phyloP scores from a whole-genome alignment of 2,113 vertebrate genomes.

The Natator depressus region DNA sequence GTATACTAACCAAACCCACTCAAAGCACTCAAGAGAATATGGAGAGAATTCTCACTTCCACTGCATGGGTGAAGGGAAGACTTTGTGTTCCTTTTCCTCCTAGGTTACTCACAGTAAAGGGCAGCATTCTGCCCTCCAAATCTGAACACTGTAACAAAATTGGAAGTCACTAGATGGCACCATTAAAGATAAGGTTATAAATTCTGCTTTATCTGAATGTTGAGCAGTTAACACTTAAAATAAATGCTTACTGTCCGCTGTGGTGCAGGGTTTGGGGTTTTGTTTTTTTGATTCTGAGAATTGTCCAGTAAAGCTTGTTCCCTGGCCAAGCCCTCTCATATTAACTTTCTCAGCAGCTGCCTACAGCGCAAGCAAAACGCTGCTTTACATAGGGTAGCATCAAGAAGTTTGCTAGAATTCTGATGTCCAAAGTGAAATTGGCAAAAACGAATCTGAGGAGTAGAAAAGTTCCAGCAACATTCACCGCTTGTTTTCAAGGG shows the following conservation, averaged over 20 bases:
- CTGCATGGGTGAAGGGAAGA: conserved; percentile 10
- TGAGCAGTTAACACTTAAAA: not conserved
- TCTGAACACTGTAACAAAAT: not conserved
- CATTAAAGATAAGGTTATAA: not conserved
- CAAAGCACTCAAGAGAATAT: conserved; percentile 39
- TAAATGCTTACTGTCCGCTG: not conserved
- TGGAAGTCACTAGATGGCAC: not conserved
- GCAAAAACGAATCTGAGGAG: too few species aligned
- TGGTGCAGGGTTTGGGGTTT: not conserved
- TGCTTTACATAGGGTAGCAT: too few species aligned
- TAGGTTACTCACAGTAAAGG: not conserved
- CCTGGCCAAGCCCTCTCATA: not conserved
- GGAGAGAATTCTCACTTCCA: conserved; percentile 15
- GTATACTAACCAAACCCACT: conserved; percentile 23
- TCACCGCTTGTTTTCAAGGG: too few species aligned
- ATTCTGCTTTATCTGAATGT: not conserved
- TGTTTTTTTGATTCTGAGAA: too few species aligned
- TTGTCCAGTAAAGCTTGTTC: not conserved
- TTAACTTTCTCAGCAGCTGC: not conserved
- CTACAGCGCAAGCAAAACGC: not conserved
- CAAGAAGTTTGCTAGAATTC: not conserved
- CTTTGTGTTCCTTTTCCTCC: conserved; percentile 19
- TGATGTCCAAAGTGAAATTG: not conserved
- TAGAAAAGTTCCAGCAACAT: not conserved
- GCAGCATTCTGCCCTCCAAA: not conserved